Conservation (phyloP, 2,113 vertebrate species). For the human (Homo sapiens) region DNA sequence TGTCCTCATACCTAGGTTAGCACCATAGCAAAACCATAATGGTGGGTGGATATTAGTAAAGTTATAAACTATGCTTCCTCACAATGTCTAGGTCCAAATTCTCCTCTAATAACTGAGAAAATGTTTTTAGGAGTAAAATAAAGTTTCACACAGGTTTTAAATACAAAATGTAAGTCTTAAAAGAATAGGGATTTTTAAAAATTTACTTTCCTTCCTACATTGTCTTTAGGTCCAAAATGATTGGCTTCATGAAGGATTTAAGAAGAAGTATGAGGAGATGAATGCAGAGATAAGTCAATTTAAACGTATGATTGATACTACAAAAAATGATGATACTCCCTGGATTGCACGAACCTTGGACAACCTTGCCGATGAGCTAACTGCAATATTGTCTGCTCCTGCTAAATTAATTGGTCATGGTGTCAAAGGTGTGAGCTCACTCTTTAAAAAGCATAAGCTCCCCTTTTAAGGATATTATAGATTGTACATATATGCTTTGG, state of each 20-base stretch:
- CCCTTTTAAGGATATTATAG: not conserved
- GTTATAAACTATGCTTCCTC: not conserved
- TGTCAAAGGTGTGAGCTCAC: rapidly evolving
- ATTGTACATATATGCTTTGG: not conserved
- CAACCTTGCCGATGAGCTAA: rapidly evolving
- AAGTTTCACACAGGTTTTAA: not conserved
- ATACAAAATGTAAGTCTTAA: not conserved
- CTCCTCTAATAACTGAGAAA: not conserved
- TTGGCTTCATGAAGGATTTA: constrained; percentile 8
- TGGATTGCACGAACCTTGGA: rapidly evolving
- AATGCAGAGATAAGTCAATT: not conserved
- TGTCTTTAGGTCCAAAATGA: not conserved
- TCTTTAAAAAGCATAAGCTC: not conserved
- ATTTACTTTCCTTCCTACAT: not conserved
- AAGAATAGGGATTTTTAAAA: not conserved
- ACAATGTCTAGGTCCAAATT: not conserved
- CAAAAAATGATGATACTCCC: rapidly evolving
- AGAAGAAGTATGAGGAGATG: constrained; percentile 14
- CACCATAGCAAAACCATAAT: not conserved
- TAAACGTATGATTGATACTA: rapidly evolving
- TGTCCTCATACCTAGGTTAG: not conserved
- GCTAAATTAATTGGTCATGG: not conserved
- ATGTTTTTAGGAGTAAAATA: not conserved
- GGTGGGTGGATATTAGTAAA: not conserved
- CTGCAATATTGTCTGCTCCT: not conserved